Evolutionary conservation across 2,113 vertebrate genomes (phyloP), one percentile per base, ranked within the genome.

Genomic region (Zosterops lateralis): DNA sequence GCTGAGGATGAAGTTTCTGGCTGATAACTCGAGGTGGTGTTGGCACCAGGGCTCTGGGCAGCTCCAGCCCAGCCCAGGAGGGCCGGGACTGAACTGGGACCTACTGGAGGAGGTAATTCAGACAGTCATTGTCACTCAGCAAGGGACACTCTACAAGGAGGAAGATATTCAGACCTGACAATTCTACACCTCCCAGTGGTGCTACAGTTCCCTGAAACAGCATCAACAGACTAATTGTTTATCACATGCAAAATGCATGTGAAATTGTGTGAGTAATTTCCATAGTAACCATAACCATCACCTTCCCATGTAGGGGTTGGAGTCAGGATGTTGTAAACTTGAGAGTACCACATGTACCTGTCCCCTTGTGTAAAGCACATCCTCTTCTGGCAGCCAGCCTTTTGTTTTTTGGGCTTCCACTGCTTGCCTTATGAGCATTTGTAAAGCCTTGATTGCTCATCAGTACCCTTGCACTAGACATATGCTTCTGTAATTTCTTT

Each of bases 401-500:
- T 72, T 84, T 61, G 26, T n/a, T 45, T 40, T 40, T 34, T 64
- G 56, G 82, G 56, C 40, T 76, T 70, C 25, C 36, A 13, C 68
- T 81, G 10, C 47, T 38, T 70, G 76, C 40, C 56, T 83, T 66
- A 32, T 42, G 77, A 91, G 76, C 21, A 25, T 21, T 94, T 81
- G 58, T 22, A 90, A 84, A 94, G 65, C 84, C 93, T 75, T 74
- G 75, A 72, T 89, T 87, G 51, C 56, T 54, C 50, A 5, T 44
- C 68, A 60, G 26, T 64, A 87, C 81, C 60, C 53, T 78, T 90
- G 77, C 53, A 14, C 54, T 48, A 86, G 67, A 90, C 74, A 61
- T 42, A 57, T 22, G 57, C 34, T 93, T 90, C 89, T 81, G 84
- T 74, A 42, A 85, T 79, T 72, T 47, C 74, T 84, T 91, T 82